phyloP scores from a whole-genome alignment of 1,140 invertebrate genomes.

The Neotoxoptera formosana region DNA sequence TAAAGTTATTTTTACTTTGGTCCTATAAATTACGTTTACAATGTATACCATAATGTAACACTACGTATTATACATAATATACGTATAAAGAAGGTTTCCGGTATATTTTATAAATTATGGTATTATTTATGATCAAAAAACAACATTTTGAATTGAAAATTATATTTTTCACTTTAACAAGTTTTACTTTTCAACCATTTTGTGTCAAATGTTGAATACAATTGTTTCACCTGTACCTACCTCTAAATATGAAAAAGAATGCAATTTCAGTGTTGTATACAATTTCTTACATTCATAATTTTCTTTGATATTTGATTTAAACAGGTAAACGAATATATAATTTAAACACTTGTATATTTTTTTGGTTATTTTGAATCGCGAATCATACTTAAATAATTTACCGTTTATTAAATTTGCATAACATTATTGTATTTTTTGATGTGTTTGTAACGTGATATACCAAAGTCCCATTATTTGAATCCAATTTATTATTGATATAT shows the following conservation, averaged over 20 bases:
- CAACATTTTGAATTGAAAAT: neutral
- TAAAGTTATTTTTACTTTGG: neutral
- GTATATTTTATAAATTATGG: conserved; percentile 26
- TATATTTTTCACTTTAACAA: neutral
- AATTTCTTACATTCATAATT: neutral
- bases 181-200: neutral
- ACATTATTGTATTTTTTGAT: neutral
- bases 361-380: neutral
- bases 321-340: neutral
- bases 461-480: neutral
- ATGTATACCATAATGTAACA: conserved; percentile 26
- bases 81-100: conserved; percentile 7
- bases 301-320: neutral
- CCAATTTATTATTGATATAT: neutral
- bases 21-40: conserved; percentile 42
- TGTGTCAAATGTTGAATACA: neutral
- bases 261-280: neutral
- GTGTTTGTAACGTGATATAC: neutral
- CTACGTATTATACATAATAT: conserved; percentile 6
- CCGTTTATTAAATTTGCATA: neutral
- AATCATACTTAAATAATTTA: neutral
- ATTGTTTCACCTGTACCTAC: neutral
- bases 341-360: neutral
- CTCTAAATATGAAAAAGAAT: neutral
- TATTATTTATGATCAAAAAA: conserved; percentile 21